Evolutionary conservation across 1,140 invertebrate genomes (phyloP), one percentile per base, ranked within the genome.

Genomic region (Aphelinus certus): DNA sequence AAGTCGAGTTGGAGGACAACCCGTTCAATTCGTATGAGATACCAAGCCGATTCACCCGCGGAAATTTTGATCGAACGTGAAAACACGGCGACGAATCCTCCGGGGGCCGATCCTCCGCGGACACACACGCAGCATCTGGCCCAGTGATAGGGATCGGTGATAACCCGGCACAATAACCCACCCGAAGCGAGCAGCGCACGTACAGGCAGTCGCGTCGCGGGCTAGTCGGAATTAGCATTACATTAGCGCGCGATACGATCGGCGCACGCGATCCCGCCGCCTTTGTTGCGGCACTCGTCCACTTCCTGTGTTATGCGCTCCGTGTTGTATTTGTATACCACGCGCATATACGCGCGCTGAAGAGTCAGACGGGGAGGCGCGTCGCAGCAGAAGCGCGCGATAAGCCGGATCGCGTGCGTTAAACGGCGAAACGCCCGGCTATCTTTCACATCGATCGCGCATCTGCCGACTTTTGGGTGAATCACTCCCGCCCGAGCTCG

Each of bases 381-480:
- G 63, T 51, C 26, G 61, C 42, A 43, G 46, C 46, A 43, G 61
- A 63, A 47, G 43, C 9, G 60, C 4, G 48, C 5, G 53, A 9
- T 71, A 71, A 71, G 61, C 53, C 47, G 58, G 26, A 26, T 26
- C 26, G 26, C 26, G 26, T 26, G 26, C 26, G 26, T 26, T 26
- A 26, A 26, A 26, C 26, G 26, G 26, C 26, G 26, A 26, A 26
- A 26, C 42, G 48, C 63, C 67, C 70, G n/a, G 76, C 80, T 86
- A 86, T 86, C 86, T 86, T 79, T 61, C 76, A 79, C 26, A 26
- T 26, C 26, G 83, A 86, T 87, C 85, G 83, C 84, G 84, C 86
- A 87, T 87, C 86, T 87, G 86, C 85, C 82, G 80, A 9, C 10
- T 49, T 85, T 85, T 83, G 80, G 84, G 84, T 87, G 85, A 86